Evolutionary conservation across 2,113 vertebrate genomes (phyloP), one percentile per base, ranked within the genome.

Genomic region (Bungarus multicinctus): DNA sequence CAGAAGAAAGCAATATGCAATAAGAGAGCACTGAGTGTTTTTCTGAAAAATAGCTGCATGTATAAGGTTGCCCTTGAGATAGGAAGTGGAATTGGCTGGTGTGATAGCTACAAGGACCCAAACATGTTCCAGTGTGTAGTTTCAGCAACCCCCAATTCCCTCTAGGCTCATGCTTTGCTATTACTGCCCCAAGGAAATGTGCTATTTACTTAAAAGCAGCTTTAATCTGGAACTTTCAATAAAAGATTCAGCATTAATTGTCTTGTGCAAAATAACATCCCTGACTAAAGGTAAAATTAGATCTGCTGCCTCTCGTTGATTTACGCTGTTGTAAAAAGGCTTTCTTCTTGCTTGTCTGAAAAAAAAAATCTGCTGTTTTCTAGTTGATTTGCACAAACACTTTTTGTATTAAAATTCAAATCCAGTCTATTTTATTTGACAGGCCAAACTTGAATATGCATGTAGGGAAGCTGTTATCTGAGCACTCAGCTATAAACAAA

Each of bases 81-180:
- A 85, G 90, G 90, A 92, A 95, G 89, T 39, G 69, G 22, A 87
- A 96, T 94, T 95, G 86, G 94, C 94, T 91, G 93, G 93, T 93
- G 14, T 88, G 94, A 95, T 92, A 85, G 90, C 94, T 87, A 94
- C 87, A 43, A 12, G 60, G 90, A 87, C 93, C 95, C 94, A 89
- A 20, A 94, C 92, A 90, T 93, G 9, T 88, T 45, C 86, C 92
- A 91, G 94, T 93, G 88, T 89, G 94, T 90, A 88, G 87, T 91
- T 95, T 94, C 94, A 27, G 0, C 9, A 90, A 93, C 92, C 91
- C 30, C 91, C 39, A 18, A 0, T 81, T 88, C 58, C 93, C 87
- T 30, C 88, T 1, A 87, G 85, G 95, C 0, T 0, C 74, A 91
- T 90, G 10, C 22, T 18, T 89, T 64, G 16, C 60, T 94, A 57